Percentiles rank a stretch among this genome's conserved stretches.
Evolutionary conservation across 2,888 invertebrate genomes (phyloP).

Genomic region (Stenotaenia linearis): DNA sequence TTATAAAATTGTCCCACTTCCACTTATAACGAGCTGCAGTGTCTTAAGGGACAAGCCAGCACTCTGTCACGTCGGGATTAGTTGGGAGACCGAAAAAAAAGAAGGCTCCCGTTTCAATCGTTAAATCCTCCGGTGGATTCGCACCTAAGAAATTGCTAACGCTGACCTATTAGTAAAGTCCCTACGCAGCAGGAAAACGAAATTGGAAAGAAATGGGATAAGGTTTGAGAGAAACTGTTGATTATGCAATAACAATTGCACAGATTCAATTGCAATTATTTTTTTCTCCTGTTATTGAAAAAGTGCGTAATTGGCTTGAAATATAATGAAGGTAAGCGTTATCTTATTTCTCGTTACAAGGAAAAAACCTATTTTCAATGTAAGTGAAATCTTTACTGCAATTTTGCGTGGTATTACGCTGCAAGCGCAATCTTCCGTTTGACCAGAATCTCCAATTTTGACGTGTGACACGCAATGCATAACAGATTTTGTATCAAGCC

Average conservation of each 20-base stretch:
- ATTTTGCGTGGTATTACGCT: no score
- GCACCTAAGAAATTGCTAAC: background rate
- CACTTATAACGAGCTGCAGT: background rate
- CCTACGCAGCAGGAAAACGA: background rate
- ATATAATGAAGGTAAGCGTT: no score
- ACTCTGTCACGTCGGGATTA: background rate
- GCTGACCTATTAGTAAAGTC: background rate
- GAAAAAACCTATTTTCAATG: no score
- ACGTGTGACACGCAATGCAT: no score
- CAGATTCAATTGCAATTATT: background rate
- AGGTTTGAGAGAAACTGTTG: background rate
- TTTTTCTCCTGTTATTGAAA: no score
- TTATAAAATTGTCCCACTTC: background rate
- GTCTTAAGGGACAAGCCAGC: background rate
- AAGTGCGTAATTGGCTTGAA: no score
- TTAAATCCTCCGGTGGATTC: background rate
- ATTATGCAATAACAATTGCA: background rate
- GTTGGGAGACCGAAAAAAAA: background rate
- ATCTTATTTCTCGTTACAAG: no score
- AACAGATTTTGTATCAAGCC: no score
- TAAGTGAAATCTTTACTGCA: no score
- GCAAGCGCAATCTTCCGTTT: no score
- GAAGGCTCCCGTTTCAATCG: background rate
- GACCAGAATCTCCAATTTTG: no score
- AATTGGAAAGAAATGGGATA: background rate